Base-by-base conservation (phyloP, 2,113 vertebrate genomes). In the Rhipidura dahli region DNA sequence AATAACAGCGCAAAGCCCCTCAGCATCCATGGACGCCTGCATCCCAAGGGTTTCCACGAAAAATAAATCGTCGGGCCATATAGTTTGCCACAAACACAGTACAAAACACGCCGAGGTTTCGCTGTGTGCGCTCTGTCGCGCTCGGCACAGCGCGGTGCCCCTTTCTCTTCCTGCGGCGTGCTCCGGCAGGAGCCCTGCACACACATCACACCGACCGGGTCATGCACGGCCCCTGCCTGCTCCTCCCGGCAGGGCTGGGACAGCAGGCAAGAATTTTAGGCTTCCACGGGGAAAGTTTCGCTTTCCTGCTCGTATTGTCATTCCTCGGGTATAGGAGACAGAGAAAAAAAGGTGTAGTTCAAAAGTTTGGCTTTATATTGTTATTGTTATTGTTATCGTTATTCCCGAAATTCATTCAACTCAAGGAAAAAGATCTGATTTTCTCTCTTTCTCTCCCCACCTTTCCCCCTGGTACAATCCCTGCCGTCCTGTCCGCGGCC, bases 51-150 rank as follows among this genome's bases (percentile, higher is more conserved):
- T 13, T 51, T 44, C 31, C 33, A 10, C 21, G 22, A 40, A 79
- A 70, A 40, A 13, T 0, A 54, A 28, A 30, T 4, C 7, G 5
- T 53, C 13, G 9, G 26, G 28, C 6, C 39, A 1, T 17, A 2
- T 6, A 11, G 42, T 40, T 50, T 45, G 23, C 33, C 20, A 15
- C 20, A 47, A 7, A 9, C 7, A 22, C 16, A 8, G 20, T 11
- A 40, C 21, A 35, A 47, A 76, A 31, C 4, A 15, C 1, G 61
- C 53, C 13, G 7, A 39, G 30, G 13, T 15, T 66, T 40, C 9
- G 19, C 70, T 54, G 26, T 6, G 39, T 47, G 61, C n/a, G 24
- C 39, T n/a, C 28, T 45, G 28, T 31, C 9, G 50, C 42, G 0
- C 57, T 22, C 28, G 28, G 78, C 69, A 18, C 77, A 45, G 77